A percentile compares a stretch with the other conserved stretches of the same genome.
Conservation (phyloP, 2,113 vertebrate genomes). For the Pelecanus crispus region DNA sequence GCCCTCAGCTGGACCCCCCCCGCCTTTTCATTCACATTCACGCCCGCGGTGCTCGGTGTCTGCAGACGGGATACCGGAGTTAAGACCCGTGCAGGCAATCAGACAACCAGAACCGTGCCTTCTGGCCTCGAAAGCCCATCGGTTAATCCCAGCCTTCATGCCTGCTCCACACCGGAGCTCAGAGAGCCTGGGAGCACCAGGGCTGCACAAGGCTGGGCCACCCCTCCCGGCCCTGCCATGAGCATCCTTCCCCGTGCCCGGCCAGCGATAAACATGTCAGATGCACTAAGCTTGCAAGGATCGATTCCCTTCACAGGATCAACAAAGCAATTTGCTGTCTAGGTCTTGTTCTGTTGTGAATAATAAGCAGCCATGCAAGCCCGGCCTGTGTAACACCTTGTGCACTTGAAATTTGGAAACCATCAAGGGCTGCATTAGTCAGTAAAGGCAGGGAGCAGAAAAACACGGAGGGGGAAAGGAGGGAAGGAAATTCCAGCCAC, state of each 20-base stretch:
- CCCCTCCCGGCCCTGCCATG: fast-evolving
- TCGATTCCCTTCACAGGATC: constrained; percentile 53
- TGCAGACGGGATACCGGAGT: fast-evolving
- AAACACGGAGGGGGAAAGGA: neutral
- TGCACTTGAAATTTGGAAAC: neutral
- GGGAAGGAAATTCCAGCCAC: neutral
- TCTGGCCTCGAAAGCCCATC: neutral
- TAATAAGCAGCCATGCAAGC: constrained; percentile 31
- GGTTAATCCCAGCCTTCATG: neutral
- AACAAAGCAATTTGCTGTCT: constrained; percentile 61
- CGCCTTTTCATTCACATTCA: neutral
- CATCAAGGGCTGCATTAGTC: neutral
- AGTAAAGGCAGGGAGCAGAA: neutral
- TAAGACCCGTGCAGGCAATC: fast-evolving
- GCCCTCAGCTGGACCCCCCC: fast-evolving
- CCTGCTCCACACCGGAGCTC: neutral
- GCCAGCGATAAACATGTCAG: constrained; percentile 14
- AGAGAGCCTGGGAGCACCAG: neutral
- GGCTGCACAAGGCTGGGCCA: neutral
- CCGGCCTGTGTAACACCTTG: neutral
- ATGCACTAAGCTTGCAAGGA: constrained; percentile 10
- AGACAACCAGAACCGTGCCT: neutral
- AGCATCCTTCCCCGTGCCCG: neutral
- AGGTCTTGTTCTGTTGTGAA: constrained; percentile 36
- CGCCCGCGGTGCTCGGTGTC: neutral